These are phyloP conservation scores for Crocuta crocuta DNA, from an alignment of 2,113 vertebrate species.

Conservation along the genomic window DNA sequence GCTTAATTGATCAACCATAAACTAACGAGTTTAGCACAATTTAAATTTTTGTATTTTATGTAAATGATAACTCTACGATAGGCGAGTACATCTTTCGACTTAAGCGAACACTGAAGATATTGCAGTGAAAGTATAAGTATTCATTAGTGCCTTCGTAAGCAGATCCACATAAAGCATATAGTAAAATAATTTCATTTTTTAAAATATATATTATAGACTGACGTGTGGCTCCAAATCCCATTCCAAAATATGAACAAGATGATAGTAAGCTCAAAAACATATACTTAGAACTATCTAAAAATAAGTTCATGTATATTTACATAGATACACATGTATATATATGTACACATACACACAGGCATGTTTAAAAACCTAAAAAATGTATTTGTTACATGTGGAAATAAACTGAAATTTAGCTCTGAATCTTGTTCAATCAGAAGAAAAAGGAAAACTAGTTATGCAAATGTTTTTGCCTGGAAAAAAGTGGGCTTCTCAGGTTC, in stretches of 20 bases:
- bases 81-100: neutral
- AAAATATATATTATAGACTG: neutral
- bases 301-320: neutral
- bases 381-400: neutral
- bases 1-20: neutral
- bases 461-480: neutral
- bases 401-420: neutral
- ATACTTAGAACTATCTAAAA: neutral
- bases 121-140: neutral
- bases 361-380: neutral
- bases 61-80: neutral
- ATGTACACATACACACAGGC: rapidly evolving
- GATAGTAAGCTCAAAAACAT: neutral
- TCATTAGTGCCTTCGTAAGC: neutral
- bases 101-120: neutral
- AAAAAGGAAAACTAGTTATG: neutral
- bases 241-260: neutral
- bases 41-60: neutral
- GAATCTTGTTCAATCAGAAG: neutral
- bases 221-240: rapidly evolving
- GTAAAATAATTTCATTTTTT: neutral
- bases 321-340: neutral
- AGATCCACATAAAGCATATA: neutral
- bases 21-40: neutral
- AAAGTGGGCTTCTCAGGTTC: neutral